A percentile compares a stretch with the other conserved stretches of the same genome.
These are phyloP conservation scores for Hipparchia semele DNA, from an alignment of 2,888 invertebrate genomes.

Conservation along the genomic window DNA sequence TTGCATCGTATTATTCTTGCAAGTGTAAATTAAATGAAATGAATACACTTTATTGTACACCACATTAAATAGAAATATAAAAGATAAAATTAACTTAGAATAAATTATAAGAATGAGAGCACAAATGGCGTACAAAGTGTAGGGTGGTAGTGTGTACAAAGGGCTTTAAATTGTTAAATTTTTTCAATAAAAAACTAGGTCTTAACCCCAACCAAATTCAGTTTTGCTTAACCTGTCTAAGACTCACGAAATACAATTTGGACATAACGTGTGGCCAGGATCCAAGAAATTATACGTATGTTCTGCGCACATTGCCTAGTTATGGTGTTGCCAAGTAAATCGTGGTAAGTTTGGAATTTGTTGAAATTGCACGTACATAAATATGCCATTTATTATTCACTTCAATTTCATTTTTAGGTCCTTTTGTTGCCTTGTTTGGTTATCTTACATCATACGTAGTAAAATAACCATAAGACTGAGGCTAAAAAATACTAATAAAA, in stretches of 20 bases:
- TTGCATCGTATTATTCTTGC: no score
- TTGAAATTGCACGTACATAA: constrained; percentile 15
- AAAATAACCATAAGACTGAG: no score
- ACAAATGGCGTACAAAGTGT: no score
- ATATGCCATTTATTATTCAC: constrained; percentile 1
- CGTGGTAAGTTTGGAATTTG: constrained; percentile 18
- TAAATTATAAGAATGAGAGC: no score
- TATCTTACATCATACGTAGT: no score
- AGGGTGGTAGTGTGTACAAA: neutral
- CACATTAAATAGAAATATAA: no score
- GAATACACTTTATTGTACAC: no score
- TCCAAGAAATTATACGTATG: constrained; percentile 33
- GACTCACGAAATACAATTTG: constrained; percentile 18
- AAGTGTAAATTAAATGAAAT: no score
- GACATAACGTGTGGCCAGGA: constrained; percentile 30
- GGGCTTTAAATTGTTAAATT: neutral
- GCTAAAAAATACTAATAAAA: no score
- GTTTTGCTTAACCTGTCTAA: constrained; percentile 16
- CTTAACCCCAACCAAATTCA: neutral
- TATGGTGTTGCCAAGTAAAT: constrained; percentile 23
- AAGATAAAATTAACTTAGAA: no score
- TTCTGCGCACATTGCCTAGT: constrained; percentile 17
- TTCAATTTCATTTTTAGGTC: no score
- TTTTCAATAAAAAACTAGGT: neutral
- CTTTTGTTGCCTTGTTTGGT: no score